Evolutionary conservation across 2,113 vertebrate species (phyloP).

Genomic region (Vulpes ferrilata): DNA sequence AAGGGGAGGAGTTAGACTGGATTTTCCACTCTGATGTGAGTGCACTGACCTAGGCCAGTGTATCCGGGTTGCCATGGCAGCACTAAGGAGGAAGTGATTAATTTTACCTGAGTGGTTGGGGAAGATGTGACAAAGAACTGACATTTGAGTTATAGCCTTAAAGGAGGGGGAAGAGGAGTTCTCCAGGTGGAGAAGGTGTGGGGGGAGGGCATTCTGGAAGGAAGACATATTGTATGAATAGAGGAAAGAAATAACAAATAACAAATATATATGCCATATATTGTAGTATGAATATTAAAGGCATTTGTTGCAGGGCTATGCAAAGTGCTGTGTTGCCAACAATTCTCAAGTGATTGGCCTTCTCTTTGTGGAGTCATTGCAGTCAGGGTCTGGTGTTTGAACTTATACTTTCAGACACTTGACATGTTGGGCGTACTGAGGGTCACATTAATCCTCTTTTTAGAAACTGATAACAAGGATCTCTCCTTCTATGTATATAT

Average conservation of each 20-base stretch:
- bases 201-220: conserved; percentile 2
- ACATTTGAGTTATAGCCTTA: conserved; percentile 44
- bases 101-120: conserved; percentile 59
- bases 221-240: background rate
- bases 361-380: background rate
- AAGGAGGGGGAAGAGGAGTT: background rate
- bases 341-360: background rate
- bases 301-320: background rate
- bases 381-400: conserved; percentile 16
- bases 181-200: conserved; percentile 3
- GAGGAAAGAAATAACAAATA: conserved; percentile 31
- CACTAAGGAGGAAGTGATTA: conserved; percentile 52
- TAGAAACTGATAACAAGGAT: background rate
- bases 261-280: background rate
- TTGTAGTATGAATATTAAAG: conserved; percentile 43
- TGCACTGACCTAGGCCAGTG: background rate
- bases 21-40: background rate
- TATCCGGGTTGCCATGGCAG: background rate
- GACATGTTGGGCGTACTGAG: background rate
- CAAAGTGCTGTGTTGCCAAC: background rate
- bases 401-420: conserved; percentile 22
- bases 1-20: background rate
- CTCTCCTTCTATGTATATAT: background rate
- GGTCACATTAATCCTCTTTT: background rate
- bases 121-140: conserved; percentile 37